Percentiles rank a stretch among this genome's conserved stretches.
phyloP scores from a whole-genome alignment of 2,888 invertebrate genomes.

The Cerceris rybyensis region DNA sequence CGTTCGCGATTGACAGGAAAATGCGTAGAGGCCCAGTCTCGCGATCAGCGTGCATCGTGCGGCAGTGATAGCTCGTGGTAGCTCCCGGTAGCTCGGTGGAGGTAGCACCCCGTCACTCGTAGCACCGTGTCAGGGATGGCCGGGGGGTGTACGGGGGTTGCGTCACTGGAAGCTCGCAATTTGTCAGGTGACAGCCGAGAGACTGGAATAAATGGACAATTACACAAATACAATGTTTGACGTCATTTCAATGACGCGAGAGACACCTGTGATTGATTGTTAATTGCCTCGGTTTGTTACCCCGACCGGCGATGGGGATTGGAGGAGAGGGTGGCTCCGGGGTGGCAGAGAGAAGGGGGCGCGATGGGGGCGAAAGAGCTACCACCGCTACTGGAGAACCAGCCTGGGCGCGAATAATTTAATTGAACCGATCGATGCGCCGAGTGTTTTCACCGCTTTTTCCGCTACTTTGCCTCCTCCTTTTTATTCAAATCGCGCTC shows the following conservation, averaged over 20 bases:
- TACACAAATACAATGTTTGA: slow-evolving; percentile 82
- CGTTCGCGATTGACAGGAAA: slow-evolving; percentile 80
- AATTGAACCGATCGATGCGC: slow-evolving; percentile 78
- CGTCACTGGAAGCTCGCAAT: slow-evolving; percentile 69
- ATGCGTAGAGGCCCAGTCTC: slow-evolving; percentile 60
- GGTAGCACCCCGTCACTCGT: not conserved
- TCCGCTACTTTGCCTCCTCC: slow-evolving; percentile 49
- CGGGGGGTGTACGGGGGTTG: slow-evolving; percentile 2
- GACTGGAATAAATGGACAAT: slow-evolving; percentile 82
- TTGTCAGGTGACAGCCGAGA: slow-evolving; percentile 81
- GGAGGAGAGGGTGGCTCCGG: not conserved
- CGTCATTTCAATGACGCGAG: slow-evolving; percentile 82
- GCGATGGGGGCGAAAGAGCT: slow-evolving; percentile 36
- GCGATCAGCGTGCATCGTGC: slow-evolving; percentile 41
- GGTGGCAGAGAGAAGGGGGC: slow-evolving; percentile 16
- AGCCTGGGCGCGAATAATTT: slow-evolving; percentile 76
- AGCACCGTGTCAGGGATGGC: not conserved
- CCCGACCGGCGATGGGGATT: slow-evolving; percentile 65
- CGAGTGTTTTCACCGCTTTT: slow-evolving; percentile 70
- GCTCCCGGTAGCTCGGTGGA: slow-evolving; percentile 12
- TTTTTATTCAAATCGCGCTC: slow-evolving; percentile 50
- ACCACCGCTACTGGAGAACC: slow-evolving; percentile 46
- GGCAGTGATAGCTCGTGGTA: slow-evolving; percentile 9
- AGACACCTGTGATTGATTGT: slow-evolving; percentile 81
- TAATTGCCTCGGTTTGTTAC: slow-evolving; percentile 82